These are phyloP conservation scores for Sericinus montela DNA, from an alignment of 2,888 invertebrate species.

Conservation along the genomic window DNA sequence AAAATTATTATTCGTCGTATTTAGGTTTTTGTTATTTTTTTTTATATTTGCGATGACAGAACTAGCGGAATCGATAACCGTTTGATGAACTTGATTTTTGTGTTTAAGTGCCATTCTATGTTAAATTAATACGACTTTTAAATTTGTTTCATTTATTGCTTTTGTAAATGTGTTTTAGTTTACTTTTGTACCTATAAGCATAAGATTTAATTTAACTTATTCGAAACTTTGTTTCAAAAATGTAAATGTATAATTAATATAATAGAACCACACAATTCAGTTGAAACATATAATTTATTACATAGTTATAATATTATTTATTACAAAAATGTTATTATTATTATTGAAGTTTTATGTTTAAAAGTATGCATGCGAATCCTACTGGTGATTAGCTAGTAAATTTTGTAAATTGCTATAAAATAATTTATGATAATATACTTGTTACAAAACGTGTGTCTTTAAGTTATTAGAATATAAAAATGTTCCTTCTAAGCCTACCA, in stretches of 20 bases:
- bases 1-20: slow-evolving; percentile 22
- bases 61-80: slow-evolving; percentile 21
- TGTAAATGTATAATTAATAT: too few species aligned
- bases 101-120: slow-evolving; percentile 40
- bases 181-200: neutral
- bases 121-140: slow-evolving; percentile 17
- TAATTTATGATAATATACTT: slow-evolving; percentile 19
- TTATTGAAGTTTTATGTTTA: neutral
- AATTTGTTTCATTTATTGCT: slow-evolving; percentile 23
- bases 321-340: too few species aligned
- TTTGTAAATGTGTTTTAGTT: slow-evolving; percentile 37
- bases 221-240: too few species aligned
- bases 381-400: slow-evolving; percentile 48
- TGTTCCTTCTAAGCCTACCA: too few species aligned
- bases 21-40: neutral
- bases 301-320: too few species aligned
- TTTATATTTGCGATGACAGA: neutral
- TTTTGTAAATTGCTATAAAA: slow-evolving; percentile 33
- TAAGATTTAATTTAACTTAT: too few species aligned
- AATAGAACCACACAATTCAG: too few species aligned
- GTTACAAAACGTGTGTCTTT: too few species aligned
- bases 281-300: too few species aligned
- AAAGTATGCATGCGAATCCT: slow-evolving; percentile 41
- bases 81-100: slow-evolving; percentile 28
- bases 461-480: too few species aligned